Evolutionary conservation across 2,888 invertebrate genomes (phyloP), one percentile per base, ranked within the genome.

Genomic region (Galerucella calmariensis): DNA sequence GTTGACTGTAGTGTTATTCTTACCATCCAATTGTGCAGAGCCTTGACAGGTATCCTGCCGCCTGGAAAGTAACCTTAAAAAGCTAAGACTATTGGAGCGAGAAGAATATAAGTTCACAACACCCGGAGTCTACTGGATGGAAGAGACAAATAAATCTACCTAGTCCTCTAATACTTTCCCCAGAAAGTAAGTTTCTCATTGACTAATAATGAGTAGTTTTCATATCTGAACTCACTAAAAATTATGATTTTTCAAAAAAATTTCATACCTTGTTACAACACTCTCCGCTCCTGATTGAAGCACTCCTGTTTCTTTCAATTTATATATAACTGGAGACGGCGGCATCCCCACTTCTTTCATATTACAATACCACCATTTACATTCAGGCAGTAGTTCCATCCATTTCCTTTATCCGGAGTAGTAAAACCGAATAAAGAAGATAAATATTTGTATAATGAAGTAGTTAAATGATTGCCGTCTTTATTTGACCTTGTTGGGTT

Each of bases 371-470:
- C 84, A 84, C 84, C 84, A 84, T 65, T 84, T 83, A 82, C 82
- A 84, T 84, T 84, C 83, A 82, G 84, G n/a, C 83, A 81, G 82
- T 83, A 46, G 46, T 70, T 70, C 48, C 63, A 63, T 70, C 63
- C 63, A 70, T 63, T 70, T 46, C 46, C 62, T 70, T 53, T 63
- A 44, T 63, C 48, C 44, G 83, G 80, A 81, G 83, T 83, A 83
- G 82, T 82, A 82, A 82, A 82, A 79, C 82, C 76, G 80, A 79
- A 78, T 83, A 85, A 85, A 84, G 83, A 85, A 85, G 83, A 83
- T 84, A 85, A 86, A 86, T 86, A 86, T 86, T 86, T 85, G 84
- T 85, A 85, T 84, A 85, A 85, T 85, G 59, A 61, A 72, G 72
- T 68, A 75, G 63, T 63, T 56, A 58, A 46, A 48, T 61, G 70